Base-by-base conservation (phyloP, 2,888 invertebrate species). In the Bugulina stolonifera region DNA sequence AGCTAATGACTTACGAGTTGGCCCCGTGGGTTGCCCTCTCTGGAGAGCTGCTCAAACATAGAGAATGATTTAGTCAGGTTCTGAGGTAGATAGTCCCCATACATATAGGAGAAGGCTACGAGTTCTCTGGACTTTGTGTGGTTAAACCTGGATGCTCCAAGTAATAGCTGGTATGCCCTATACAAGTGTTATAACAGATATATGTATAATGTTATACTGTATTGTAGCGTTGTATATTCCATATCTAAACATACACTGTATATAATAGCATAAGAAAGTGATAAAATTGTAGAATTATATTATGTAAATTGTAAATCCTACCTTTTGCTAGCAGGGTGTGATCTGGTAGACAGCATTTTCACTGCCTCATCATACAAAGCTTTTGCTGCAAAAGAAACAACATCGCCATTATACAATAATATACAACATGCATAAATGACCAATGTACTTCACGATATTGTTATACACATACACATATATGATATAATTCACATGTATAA, bases 61-160 rank as follows among this genome's bases (percentile, higher is more conserved):
- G 87, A 85, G 78, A 88, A 89, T 0, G 95, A 94, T 72, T 88
- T 89, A 10, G 89, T 87, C 73, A 94, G 86, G 82, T 95, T 90
- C 78, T 93, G 89, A 55, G 89, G 88, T 22, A 92, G 74, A 89
- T 91, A 80, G 88, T 88, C 91, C 0, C 97, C 97, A 78, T 94
- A 90, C 3, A 98, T 84, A 78, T 91, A 88, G 0, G 91, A 92
- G 92, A 95, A 94, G 0, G 94, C 95, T 2, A 96, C 84, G 81
- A 91, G 88, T 74, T 93, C 91, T 82, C 90, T 89, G 0, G 97
- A 93, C 69, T 91, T 90, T 0, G 86, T 83, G 82, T 95, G 93
- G 55, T 93, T 93, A 73, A 90, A 86, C 58, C 90, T 89, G 0
- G 94, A 91, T 0, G 97, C 93, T 77, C 90, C 88, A 57, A 90